phyloP scores from a whole-genome alignment of 2,888 invertebrate genomes.

The Adela reaumurella region DNA sequence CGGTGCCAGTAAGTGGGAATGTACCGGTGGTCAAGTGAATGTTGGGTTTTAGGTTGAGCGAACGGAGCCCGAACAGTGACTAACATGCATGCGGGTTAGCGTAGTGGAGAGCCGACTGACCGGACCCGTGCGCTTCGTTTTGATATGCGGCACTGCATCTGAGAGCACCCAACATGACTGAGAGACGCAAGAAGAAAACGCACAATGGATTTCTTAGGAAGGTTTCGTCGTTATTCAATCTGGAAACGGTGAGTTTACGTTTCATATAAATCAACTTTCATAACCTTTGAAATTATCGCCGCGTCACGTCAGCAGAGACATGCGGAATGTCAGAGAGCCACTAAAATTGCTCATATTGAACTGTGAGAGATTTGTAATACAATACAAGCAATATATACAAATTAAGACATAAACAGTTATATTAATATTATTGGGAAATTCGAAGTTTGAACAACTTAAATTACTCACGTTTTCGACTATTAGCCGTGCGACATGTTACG shows the following conservation, averaged over 20 bases:
- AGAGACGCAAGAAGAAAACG: conserved; percentile 55
- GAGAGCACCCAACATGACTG: conserved; percentile 43
- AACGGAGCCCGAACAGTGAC: conserved; percentile 29
- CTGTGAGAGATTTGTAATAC: too few species aligned
- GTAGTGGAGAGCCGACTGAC: conserved; percentile 43
- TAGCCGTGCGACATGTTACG: too few species aligned
- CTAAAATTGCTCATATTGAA: too few species aligned
- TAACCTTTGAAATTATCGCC: too few species aligned
- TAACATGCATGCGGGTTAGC: conserved; percentile 55
- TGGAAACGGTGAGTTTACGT: conserved; percentile 73
- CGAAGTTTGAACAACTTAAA: too few species aligned
- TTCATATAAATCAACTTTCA: too few species aligned
- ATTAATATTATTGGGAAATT: too few species aligned
- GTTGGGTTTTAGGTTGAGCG: conserved; percentile 42
- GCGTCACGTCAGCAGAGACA: too few species aligned
- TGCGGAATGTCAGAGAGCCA: too few species aligned
- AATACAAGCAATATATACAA: too few species aligned
- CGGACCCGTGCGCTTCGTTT: background rate
- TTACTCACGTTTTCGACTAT: too few species aligned
- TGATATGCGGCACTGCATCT: conserved; percentile 35
- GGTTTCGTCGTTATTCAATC: conserved; percentile 83
- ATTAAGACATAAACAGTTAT: too few species aligned
- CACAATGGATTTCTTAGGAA: conserved; percentile 79
- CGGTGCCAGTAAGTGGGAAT: conserved; percentile 19
- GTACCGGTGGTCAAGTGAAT: conserved; percentile 49